Percentiles rank a stretch among this genome's conserved stretches.
phyloP scores from a whole-genome alignment of 2,797 vertebrate species.

The Epinephelus coioides region DNA sequence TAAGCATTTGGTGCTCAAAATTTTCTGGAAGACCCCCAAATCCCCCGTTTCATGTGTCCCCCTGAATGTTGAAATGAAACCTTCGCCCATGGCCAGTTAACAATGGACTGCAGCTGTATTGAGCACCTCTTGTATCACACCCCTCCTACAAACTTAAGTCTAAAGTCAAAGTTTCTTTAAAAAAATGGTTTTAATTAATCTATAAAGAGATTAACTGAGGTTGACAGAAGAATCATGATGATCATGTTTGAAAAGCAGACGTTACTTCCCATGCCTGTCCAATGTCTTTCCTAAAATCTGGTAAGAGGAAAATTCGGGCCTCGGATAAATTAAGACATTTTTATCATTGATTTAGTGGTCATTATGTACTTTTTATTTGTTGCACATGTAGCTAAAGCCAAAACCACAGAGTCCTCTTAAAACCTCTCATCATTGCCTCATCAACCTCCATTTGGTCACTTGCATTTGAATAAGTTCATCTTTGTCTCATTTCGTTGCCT shows the following conservation, averaged over 20 bases:
- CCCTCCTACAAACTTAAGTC: no score
- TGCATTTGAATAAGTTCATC: constrained; percentile 22
- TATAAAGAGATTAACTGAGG: neutral
- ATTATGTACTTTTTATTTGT: neutral
- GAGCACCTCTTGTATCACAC: neutral
- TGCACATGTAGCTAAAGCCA: constrained; percentile 3
- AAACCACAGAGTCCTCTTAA: neutral
- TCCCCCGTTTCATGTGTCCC: no score
- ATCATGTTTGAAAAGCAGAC: neutral
- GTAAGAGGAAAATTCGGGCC: neutral
- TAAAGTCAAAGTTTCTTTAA: no score
- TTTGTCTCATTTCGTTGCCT: constrained; percentile 28
- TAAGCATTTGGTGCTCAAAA: no score
- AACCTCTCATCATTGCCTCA: neutral
- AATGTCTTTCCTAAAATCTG: neutral
- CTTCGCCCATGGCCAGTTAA: neutral
- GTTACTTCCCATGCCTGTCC: neutral
- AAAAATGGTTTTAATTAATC: neutral
- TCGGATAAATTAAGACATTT: neutral
- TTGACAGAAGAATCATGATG: neutral
- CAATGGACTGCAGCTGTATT: neutral
- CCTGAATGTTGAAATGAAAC: no score
- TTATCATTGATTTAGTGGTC: neutral
- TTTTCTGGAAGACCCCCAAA: no score
- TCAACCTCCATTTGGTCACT: constrained; percentile 16